A percentile compares a stretch with the other conserved stretches of the same genome.
Evolutionary conservation across 2,888 invertebrate species (phyloP).

Genomic region (Hydriomena furcata): DNA sequence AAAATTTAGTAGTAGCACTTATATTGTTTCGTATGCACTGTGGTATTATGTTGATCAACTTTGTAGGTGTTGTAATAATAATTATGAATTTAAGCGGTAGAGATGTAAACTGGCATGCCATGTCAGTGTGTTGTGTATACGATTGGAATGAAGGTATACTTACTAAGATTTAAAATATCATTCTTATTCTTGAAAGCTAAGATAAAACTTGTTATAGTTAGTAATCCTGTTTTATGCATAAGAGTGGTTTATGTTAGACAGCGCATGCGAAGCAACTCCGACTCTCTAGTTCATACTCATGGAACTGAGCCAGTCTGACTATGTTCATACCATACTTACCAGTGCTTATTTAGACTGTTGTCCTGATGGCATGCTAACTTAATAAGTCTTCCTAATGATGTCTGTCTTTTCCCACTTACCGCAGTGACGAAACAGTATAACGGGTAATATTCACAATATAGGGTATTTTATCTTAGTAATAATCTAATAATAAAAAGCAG

Average conservation of each 20-base stretch:
- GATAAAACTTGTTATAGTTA: conserved; percentile 12
- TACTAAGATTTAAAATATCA: conserved; percentile 32
- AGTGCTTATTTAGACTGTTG: too few species aligned
- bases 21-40: conserved; percentile 22
- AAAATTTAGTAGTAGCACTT: conserved; percentile 12
- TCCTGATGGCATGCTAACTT: too few species aligned
- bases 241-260: conserved; percentile 7
- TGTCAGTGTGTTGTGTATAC: conserved; percentile 36
- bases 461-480: too few species aligned
- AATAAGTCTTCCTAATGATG: too few species aligned
- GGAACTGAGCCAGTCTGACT: too few species aligned
- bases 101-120: conserved; percentile 24
- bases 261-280: too few species aligned
- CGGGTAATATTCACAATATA: too few species aligned
- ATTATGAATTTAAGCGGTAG: conserved; percentile 28
- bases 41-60: conserved; percentile 23
- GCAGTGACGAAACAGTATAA: too few species aligned
- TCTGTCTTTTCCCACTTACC: too few species aligned
- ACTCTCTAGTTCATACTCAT: too few species aligned
- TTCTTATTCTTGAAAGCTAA: conserved; percentile 32
- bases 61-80: conserved; percentile 22
- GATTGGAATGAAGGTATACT: conserved; percentile 40
- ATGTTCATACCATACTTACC: too few species aligned
- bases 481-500: too few species aligned
- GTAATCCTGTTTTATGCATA: conserved; percentile 14